Base-by-base conservation (phyloP, 1,140 invertebrate genomes). In the Aleiodes sp. region DNA sequence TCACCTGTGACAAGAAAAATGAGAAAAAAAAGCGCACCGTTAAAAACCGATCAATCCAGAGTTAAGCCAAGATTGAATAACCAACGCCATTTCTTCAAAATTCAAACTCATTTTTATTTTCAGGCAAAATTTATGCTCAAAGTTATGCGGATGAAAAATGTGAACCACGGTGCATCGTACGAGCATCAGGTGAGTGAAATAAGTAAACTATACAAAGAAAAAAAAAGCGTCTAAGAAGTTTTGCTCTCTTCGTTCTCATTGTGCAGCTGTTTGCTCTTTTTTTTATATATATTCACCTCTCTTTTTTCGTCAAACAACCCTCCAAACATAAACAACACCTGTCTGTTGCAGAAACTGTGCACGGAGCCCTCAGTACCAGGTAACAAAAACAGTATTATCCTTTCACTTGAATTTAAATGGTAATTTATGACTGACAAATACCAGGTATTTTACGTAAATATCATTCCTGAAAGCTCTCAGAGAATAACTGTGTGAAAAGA, bases 331-430 rank as follows among this genome's bases (percentile, higher is more conserved):
- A 68, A 70, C 72, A 56, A 70, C 68, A 68, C 74, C 65, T 79
- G 72, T 79, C 56, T 80, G 78, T 81, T 82, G 61, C 80, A 82
- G 80, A 81, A 78, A 65, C 73, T 66, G 37, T 73, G 41, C 62
- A 41, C 72, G 56, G 71, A 70, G 65, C 70, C 68, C 41, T 64
- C 75, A 64, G 62, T 72, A 61, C 73, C 71, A 78, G 73, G 79
- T 81, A 70, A 73, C 31, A 33, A 63, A 69, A 12, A 31, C 41
- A 8, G 41, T 19, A 46, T 46, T 4, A 46, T 19, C 10, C 21
- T n/a, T 57, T n/a, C n/a, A 59, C 26, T 46, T 2, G 41, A 19
- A 46, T 46, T 6, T 46, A 14, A 19, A 46, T 46, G 41, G 10
- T 46, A 46, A 46, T 46, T 46, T 14, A 14, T 14, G 63, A 46